Evolutionary conservation across 2,113 vertebrate genomes (phyloP), one percentile per base, ranked within the genome.

Genomic region (Sapajus apella): DNA sequence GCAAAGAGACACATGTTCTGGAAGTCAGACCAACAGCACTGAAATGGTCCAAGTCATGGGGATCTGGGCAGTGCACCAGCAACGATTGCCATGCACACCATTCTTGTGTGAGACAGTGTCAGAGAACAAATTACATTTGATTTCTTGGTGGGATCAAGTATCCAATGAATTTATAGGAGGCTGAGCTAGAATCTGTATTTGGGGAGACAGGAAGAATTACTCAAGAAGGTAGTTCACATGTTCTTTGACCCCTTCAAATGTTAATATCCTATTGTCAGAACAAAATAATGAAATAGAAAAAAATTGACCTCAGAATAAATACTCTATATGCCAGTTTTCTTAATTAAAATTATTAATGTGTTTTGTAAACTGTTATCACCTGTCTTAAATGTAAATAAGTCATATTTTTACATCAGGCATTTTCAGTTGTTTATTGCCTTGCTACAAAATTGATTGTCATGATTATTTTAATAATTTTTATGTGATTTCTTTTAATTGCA

Each of bases 251-350:
- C 61, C 64, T 84, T 96, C 84, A 75, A 95, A 87, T 95, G 50
- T 95, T 40, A 90, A 90, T 94, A 94, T 97, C 87, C 85, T 97
- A 72, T 87, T 96, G 90, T 20, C 1, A 86, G 11, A 47, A 93
- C 77, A 66, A 96, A 97, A 90, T 96, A 97, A 82, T 58, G 86
- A 68, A 97, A 89, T 75, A 87, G 32, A 84, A 96, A 98, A 98
- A 97, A 97, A 95, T 96, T 97, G 85, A 75, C 87, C 94, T 97
- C 40, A 77, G 84, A 94, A 93, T 75, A 95, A 91, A 97, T 95
- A 92, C 82, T 96, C 5, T 96, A 95, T 90, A 75, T 64, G 88
- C 4, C 23, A 72, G 88, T 97, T 97, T 94, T 87, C 93, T 98
- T 97, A 87, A 91, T 87, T 95, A 84, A 97, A 96, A 61, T 90